Base-by-base conservation (phyloP, 2,797 vertebrate species). In the Acipenser oxyrinchus region DNA sequence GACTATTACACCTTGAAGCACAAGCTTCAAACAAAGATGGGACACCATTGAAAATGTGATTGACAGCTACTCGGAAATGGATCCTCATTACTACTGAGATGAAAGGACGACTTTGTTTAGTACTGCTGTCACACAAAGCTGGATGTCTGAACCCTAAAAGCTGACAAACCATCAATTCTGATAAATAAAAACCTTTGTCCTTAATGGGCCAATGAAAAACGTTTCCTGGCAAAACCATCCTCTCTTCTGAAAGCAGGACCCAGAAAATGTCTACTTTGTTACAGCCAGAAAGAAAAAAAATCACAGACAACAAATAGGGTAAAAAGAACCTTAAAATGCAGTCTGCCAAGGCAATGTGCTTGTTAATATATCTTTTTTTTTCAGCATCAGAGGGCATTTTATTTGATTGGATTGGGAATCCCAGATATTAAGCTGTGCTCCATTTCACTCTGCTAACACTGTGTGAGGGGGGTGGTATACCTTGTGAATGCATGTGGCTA, bases 291-390 rank as follows among this genome's bases (percentile, higher is more conserved):
- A 50, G 49, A 12, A 60, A 51, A 60, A 12, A 49, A 69, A n/a
- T 13, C 9, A 53, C 13, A 61, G 49, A 48, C 52, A 6, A 59
- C 51, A 7, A 37, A 62, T 53, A 49, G n/a, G 49, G 57, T 61
- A 64, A 64, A 65, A 64, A 58, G 10, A 15, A 66, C n/a, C 15
- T 48, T 53, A 69, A 59, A 58, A 49, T 10, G 49, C 18, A 6
- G 23, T 37, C 23, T 37, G 23, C 23, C 23, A 37, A 37, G 23
- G 23, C 23, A 37, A 37, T 37, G 23, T 2, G 2, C 23, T 37
- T 37, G 23, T 4, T 37, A 37, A 37, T 37, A 4, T 37, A 37
- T 37, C 23, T 37, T 18, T 18, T 18, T 18, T 18, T 18, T 18
- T 18, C 15, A 18, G 15, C 15, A 18, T 18, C 15, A 18, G 15